Conservation (phyloP, 2,797 vertebrate species). For the Schizopygopsis malacanthus region DNA sequence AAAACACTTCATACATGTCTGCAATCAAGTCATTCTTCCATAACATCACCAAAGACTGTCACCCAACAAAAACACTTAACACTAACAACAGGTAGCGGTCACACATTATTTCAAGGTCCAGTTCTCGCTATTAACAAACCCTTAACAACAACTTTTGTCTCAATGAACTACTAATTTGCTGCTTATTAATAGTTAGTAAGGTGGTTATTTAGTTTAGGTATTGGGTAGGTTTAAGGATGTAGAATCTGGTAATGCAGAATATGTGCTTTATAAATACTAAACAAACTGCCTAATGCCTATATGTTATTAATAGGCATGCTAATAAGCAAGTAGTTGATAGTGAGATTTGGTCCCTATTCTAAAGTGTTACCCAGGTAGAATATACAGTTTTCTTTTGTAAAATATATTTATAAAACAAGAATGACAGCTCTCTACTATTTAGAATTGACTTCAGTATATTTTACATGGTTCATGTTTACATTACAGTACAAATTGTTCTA, state of each 20-base stretch:
- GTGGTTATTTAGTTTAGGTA: not conserved
- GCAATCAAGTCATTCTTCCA: not conserved
- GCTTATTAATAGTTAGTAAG: not conserved
- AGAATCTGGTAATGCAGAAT: not conserved
- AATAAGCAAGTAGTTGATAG: no score
- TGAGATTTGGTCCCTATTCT: no score
- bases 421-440: not conserved
- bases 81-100: not conserved
- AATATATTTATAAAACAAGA: not conserved
- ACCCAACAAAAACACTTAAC: not conserved
- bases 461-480: not conserved
- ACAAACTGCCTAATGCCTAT: no score
- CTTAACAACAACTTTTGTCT: no score
- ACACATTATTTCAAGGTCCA: not conserved
- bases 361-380: not conserved
- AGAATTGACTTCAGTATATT: not conserved
- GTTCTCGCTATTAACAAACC: not conserved
- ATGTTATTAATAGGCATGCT: no score
- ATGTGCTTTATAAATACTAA: not conserved
- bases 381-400: not conserved
- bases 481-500: not conserved
- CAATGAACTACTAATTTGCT: not conserved
- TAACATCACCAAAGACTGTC: not conserved
- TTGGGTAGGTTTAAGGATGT: not conserved
- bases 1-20: not conserved